phyloP scores from a whole-genome alignment of 2,888 invertebrate species.

The Drosophila bunnanda region DNA sequence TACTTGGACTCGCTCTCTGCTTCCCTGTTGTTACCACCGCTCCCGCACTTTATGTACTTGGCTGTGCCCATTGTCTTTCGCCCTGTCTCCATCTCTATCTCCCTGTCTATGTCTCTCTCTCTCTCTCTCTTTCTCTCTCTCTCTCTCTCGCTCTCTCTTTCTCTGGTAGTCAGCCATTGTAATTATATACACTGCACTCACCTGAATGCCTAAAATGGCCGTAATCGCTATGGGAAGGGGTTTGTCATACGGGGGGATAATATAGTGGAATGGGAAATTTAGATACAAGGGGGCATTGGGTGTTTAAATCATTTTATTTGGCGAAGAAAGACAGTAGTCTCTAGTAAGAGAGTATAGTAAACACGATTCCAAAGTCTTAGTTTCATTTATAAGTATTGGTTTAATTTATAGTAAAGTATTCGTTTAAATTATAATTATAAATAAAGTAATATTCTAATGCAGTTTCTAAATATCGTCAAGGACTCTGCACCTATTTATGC shows the following conservation, averaged over 20 bases:
- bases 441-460: neutral
- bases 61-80: constrained; percentile 66
- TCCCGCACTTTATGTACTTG: constrained; percentile 56
- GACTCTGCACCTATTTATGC: neutral
- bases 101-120: constrained; percentile 44
- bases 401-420: too few species aligned
- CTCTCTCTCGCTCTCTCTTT: constrained; percentile 47
- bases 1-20: constrained; percentile 42
- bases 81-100: constrained; percentile 57
- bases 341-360: neutral
- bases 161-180: constrained; percentile 68
- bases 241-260: constrained; percentile 8
- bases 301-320: neutral
- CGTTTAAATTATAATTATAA: neutral
- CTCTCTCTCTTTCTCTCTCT: constrained; percentile 25
- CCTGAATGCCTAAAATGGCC: constrained; percentile 20
- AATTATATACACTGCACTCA: constrained; percentile 54
- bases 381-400: neutral
- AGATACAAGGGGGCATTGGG: neutral
- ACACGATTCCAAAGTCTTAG: too few species aligned
- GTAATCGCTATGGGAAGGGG: constrained; percentile 7
- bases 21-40: neutral
- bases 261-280: constrained; percentile 10
- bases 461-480: neutral
- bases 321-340: too few species aligned